phyloP scores from a whole-genome alignment of 2,797 vertebrate species.

The Sphenodon punctatus region DNA sequence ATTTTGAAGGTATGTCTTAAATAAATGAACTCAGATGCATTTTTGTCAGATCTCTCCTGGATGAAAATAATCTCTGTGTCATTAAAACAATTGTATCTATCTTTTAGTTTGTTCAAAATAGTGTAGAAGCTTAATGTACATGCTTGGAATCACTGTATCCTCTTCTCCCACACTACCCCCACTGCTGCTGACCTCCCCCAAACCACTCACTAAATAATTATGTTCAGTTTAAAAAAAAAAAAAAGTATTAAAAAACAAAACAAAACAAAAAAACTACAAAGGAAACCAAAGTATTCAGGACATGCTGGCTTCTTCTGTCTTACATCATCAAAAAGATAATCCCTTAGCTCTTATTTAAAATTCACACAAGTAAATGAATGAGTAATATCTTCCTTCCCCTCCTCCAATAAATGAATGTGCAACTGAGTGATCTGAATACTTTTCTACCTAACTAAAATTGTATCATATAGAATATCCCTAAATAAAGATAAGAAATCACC shows the following conservation, averaged over 20 bases:
- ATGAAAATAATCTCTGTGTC: background rate
- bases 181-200: no score
- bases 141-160: background rate
- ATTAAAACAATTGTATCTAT: background rate
- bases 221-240: no score
- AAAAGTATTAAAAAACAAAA: no score
- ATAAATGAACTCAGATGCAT: background rate
- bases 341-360: background rate
- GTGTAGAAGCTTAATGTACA: background rate
- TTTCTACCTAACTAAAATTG: background rate
- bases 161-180: no score
- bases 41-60: background rate
- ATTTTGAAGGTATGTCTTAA: background rate
- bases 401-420: background rate
- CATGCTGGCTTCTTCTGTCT: background rate
- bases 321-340: background rate
- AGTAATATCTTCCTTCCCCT: background rate
- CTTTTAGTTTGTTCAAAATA: background rate
- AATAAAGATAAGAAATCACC: slow-evolving; percentile 8
- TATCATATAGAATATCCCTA: background rate
- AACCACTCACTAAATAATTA: no score
- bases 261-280: no score
- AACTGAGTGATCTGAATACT: background rate
- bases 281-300: no score
- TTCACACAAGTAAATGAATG: background rate